Evolutionary conservation across 1,140 invertebrate genomes (phyloP).

Genomic region (Oedothorax gibbosus): DNA sequence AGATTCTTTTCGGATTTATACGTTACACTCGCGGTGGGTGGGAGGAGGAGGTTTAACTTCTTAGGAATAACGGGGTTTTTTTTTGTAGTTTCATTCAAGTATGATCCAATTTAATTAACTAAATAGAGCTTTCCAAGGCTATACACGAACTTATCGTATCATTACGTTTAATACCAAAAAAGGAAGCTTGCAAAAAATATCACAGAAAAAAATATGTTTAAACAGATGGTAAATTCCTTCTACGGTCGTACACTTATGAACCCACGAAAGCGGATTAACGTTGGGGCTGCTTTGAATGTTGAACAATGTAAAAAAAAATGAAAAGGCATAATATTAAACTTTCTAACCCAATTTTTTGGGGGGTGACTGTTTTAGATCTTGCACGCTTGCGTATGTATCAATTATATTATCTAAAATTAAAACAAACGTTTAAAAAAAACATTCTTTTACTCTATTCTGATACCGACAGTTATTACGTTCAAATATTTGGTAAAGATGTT

Average conservation of each 20-base stretch:
- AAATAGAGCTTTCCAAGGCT: too few species aligned
- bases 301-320: constrained; percentile 66
- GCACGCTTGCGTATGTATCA: constrained; percentile 10
- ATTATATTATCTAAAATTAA: constrained; percentile 2
- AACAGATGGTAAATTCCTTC: constrained; percentile 70
- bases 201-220: constrained; percentile 66
- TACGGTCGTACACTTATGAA: constrained; percentile 72
- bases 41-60: too few species aligned
- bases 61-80: too few species aligned
- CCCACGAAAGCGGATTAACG: constrained; percentile 68
- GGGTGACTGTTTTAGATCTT: constrained; percentile 3
- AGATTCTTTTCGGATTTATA: too few species aligned
- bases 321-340: constrained; percentile 59
- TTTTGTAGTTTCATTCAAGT: too few species aligned
- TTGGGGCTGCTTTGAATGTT: constrained; percentile 65
- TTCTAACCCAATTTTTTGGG: constrained; percentile 64
- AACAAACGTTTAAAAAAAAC: not conserved
- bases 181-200: too few species aligned
- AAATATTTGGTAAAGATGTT: constrained; percentile 5
- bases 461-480: not conserved
- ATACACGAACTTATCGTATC: too few species aligned
- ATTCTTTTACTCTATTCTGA: not conserved
- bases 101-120: too few species aligned
- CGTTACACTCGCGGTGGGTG: too few species aligned
- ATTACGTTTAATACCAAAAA: too few species aligned